Conservation (phyloP, 2,113 vertebrate genomes). For the Petrocephalus microphthalmus region DNA sequence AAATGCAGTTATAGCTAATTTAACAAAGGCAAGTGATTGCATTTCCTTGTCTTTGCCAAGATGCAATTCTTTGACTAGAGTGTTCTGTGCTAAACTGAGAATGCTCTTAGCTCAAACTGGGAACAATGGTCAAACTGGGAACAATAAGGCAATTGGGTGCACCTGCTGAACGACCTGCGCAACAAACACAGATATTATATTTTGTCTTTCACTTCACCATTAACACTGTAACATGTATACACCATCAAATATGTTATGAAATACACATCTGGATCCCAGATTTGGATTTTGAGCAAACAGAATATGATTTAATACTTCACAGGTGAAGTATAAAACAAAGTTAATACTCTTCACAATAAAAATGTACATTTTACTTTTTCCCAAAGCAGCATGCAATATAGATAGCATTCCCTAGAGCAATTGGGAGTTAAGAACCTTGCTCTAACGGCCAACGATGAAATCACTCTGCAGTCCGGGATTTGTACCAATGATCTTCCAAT, state of each 20-base stretch:
- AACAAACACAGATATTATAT: too few species aligned
- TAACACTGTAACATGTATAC: neutral
- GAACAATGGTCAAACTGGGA: neutral
- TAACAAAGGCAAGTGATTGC: neutral
- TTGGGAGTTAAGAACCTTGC: neutral
- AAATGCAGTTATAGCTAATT: neutral
- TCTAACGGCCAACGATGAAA: too few species aligned
- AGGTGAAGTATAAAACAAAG: neutral
- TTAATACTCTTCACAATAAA: neutral
- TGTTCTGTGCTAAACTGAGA: neutral
- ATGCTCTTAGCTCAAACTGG: neutral
- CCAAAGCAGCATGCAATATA: neutral
- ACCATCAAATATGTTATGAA: neutral
- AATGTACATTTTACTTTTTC: neutral
- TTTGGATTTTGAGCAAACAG: neutral
- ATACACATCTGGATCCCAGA: neutral
- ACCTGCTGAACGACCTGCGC: too few species aligned
- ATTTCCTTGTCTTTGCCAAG: neutral
- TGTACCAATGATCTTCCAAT: neutral
- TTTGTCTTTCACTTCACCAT: too few species aligned
- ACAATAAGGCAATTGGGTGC: neutral
- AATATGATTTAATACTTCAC: neutral
- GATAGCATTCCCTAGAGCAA: neutral
- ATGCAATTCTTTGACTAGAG: neutral
- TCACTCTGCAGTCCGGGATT: neutral